A percentile compares a stretch with the other conserved stretches of the same genome.
Conservation (phyloP, 1,140 invertebrate species). For the Neotoxoptera formosana region DNA sequence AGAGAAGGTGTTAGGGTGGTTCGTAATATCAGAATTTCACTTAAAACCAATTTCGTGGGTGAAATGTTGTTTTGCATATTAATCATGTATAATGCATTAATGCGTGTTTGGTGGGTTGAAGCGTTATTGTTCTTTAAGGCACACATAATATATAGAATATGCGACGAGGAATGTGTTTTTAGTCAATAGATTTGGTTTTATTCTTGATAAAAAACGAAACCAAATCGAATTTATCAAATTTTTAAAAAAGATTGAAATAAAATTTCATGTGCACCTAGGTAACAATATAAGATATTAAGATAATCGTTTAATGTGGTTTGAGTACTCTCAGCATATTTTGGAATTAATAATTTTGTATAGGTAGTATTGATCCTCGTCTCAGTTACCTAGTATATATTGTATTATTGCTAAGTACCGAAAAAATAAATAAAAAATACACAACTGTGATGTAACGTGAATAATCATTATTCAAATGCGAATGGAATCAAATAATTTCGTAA, state of each 20-base stretch:
- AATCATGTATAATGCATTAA: not conserved
- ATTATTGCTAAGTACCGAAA: not conserved
- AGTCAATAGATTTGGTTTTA: not conserved
- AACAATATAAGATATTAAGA: too few relatives aligned
- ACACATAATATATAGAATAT: not conserved
- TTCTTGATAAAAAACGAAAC: not conserved
- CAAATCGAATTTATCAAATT: not conserved
- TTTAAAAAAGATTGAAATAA: not conserved
- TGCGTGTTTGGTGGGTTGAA: not conserved
- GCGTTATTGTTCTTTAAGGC: not conserved
- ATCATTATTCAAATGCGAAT: not conserved
- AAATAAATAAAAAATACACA: not conserved
- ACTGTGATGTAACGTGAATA: not conserved
- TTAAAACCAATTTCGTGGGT: not conserved
- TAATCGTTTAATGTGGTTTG: not conserved
- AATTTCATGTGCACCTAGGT: not conserved
- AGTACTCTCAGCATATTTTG: not conserved
- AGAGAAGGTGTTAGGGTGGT: not conserved
- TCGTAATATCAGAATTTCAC: not conserved
- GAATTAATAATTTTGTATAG: not conserved
- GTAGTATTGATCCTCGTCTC: not conserved
- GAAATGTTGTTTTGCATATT: conserved; percentile 11
- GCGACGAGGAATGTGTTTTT: not conserved
- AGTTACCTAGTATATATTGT: not conserved
- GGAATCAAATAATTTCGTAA: not conserved